These are phyloP conservation scores for Athalia circularis DNA, from an alignment of 2,888 invertebrate genomes.

Conservation along the genomic window DNA sequence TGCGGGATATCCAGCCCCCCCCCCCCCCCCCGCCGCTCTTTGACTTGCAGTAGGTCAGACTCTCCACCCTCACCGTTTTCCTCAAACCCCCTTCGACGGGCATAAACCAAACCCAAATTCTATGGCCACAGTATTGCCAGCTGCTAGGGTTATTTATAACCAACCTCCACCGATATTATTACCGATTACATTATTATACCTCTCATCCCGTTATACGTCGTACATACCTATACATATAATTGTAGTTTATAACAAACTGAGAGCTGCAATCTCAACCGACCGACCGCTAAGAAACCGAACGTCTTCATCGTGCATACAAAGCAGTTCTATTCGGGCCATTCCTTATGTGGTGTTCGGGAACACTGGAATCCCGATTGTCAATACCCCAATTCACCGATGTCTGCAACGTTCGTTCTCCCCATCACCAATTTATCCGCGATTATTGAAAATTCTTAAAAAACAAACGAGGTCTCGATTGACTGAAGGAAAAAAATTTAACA, in stretches of 20 bases:
- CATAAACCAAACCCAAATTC: background rate
- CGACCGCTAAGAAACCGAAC: conserved; percentile 30
- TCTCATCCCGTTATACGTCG: no score
- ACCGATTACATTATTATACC: conserved; percentile 35
- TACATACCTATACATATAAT: no score
- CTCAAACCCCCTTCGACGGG: no score
- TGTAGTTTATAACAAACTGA: no score
- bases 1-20: background rate
- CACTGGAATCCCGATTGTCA: background rate
- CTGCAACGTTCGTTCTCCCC: no score
- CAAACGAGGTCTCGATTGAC: no score
- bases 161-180: conserved; percentile 23
- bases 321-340: conserved; percentile 11
- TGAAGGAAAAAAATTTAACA: no score
- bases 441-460: no score
- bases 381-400: background rate
- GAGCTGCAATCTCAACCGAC: background rate
- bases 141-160: conserved; percentile 31
- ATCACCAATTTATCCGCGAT: no score
- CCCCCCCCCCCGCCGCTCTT: no score
- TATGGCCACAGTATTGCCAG: background rate
- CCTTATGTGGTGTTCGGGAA: background rate
- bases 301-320: conserved; percentile 32
- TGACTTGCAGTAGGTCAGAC: conserved; percentile 22
- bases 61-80: background rate